Evolutionary conservation across 2,113 vertebrate species (phyloP).

Genomic region (Eonycteris spelaea): DNA sequence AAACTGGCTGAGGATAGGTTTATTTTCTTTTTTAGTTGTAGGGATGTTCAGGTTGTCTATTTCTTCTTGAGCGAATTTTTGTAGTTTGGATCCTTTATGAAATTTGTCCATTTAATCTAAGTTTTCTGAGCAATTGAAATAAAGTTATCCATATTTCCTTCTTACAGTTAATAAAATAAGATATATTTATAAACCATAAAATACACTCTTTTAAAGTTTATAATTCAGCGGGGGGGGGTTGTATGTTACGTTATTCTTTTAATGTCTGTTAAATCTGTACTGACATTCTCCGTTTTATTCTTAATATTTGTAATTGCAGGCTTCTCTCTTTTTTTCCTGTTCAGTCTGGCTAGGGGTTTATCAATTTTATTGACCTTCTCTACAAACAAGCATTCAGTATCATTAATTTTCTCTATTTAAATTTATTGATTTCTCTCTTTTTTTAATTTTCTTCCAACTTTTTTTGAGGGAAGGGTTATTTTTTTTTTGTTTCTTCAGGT

Average conservation of each 20-base stretch:
- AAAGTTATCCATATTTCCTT: neutral
- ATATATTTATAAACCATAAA: neutral
- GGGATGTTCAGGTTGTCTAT: neutral
- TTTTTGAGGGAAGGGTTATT: neutral
- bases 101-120: neutral
- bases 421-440: neutral
- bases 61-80: neutral
- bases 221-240: neutral
- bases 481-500: neutral
- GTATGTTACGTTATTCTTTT: neutral
- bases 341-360: neutral
- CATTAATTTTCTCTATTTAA: neutral
- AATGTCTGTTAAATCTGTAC: neutral
- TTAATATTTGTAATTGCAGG: neutral
- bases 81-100: neutral
- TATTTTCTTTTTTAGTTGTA: neutral
- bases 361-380: neutral
- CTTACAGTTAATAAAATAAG: neutral
- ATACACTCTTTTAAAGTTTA: neutral
- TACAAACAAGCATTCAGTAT: neutral
- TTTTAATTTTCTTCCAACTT: neutral
- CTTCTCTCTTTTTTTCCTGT: neutral
- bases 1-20: neutral
- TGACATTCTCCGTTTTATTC: neutral
- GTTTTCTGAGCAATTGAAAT: neutral